phyloP scores from a whole-genome alignment of 2,113 vertebrate species.

The Helogale parvula region DNA sequence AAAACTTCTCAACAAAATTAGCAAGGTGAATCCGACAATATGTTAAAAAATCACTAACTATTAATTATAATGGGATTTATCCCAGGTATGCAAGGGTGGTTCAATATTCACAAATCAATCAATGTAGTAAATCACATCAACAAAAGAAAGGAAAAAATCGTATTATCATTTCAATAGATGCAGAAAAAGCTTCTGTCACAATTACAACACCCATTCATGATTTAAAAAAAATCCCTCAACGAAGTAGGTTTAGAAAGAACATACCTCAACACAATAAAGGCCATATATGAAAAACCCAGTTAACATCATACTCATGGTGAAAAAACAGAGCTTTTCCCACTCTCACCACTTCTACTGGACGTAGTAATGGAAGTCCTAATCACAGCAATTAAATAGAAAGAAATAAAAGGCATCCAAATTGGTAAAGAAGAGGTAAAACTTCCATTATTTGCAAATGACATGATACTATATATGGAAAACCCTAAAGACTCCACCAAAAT shows the following conservation, averaged over 20 bases:
- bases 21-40: not conserved
- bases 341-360: not conserved
- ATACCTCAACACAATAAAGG: not conserved
- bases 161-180: not conserved
- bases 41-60: not conserved
- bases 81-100: not conserved
- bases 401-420: not conserved
- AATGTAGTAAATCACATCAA: not conserved
- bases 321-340: not conserved
- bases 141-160: not conserved
- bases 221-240: not conserved
- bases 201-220: not conserved
- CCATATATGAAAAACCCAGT: not conserved
- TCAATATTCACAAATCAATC: not conserved
- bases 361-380: not conserved
- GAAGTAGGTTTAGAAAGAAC: not conserved
- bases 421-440: not conserved
- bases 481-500: not conserved
- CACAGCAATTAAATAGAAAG: not conserved
- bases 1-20: not conserved
- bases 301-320: not conserved
- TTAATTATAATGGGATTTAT: not conserved
- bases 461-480: not conserved
- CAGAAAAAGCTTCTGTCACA: not conserved
- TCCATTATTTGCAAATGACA: not conserved